These are phyloP conservation scores for Gonatopus flavifemur DNA, from an alignment of 1,140 invertebrate species.

Conservation along the genomic window DNA sequence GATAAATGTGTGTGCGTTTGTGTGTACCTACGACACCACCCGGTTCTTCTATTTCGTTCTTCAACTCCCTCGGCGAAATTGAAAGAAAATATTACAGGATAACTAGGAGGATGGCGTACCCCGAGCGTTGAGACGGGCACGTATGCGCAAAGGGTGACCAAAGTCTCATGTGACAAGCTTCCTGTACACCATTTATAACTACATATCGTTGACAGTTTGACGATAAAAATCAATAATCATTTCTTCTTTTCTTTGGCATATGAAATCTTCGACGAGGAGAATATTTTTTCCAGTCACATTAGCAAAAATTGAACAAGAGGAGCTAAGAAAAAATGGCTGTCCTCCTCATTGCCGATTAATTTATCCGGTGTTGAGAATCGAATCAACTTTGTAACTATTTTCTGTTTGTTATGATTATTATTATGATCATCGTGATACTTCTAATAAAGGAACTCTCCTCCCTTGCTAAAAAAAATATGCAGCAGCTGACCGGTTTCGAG, in stretches of 20 bases:
- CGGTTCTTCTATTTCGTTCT: constrained; percentile 11
- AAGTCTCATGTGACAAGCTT: no score
- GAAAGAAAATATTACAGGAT: constrained; percentile 47
- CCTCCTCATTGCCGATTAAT: no score
- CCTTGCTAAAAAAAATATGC: constrained; percentile 3
- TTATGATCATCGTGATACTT: no score
- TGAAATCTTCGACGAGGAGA: constrained; percentile 3
- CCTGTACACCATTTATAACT: neutral
- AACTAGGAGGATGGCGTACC: constrained; percentile 29
- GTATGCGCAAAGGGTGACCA: no score
- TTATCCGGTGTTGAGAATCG: no score
- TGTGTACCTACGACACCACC: constrained; percentile 6
- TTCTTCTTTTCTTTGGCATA: neutral
- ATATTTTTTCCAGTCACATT: neutral
- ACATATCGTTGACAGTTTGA: constrained; percentile 6
- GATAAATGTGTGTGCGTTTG: constrained; percentile 10
- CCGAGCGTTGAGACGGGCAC: constrained; percentile 6
- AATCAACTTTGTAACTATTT: no score
- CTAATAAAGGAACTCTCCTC: no score
- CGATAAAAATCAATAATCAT: neutral
- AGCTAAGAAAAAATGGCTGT: no score
- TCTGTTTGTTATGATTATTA: no score
- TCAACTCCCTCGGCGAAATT: constrained; percentile 29
- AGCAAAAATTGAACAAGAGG: no score
- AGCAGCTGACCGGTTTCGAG: constrained; percentile 19